phyloP scores from a whole-genome alignment of 2,797 vertebrate species.

The Atherinosoma microstoma region DNA sequence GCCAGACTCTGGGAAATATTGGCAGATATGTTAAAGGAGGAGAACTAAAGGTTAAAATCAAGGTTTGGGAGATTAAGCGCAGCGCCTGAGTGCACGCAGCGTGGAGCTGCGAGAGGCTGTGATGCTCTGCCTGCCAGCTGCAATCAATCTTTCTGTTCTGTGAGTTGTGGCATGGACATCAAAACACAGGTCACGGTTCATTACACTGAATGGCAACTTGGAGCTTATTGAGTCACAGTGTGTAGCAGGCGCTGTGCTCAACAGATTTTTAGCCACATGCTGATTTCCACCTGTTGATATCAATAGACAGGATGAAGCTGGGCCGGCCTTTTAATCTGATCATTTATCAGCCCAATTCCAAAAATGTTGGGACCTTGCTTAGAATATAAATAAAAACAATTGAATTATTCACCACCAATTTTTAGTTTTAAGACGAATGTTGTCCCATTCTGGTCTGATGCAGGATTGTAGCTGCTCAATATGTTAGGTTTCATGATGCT shows the following conservation, averaged over 20 bases:
- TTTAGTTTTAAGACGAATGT: too few relatives aligned
- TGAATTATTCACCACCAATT: too few relatives aligned
- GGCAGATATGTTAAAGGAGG: neutral
- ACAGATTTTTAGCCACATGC: neutral
- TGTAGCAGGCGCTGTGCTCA: neutral
- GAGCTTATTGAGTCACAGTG: conserved; percentile 7
- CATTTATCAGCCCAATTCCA: too few relatives aligned
- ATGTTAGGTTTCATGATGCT: too few relatives aligned
- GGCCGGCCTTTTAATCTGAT: neutral
- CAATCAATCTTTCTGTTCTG: conserved; percentile 20
- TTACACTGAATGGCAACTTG: conserved; percentile 33
- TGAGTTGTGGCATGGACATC: conserved; percentile 52
- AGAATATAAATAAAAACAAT: too few relatives aligned
- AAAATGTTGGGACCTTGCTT: too few relatives aligned
- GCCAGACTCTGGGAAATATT: too few relatives aligned
- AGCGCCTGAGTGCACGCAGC: neutral
- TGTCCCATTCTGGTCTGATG: too few relatives aligned
- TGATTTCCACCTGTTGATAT: conserved; percentile 12
- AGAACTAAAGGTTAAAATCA: too few relatives aligned
- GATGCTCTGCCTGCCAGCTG: conserved; percentile 26
- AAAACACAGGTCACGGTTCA: conserved; percentile 50
- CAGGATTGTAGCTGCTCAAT: too few relatives aligned
- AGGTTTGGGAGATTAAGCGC: conserved; percentile 2
- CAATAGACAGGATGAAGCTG: conserved; percentile 1
- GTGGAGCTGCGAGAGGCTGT: conserved; percentile 12